A percentile compares a stretch with the other conserved stretches of the same genome.
Conservation (phyloP, 1,140 invertebrate genomes). For the Drosophila burlai region DNA sequence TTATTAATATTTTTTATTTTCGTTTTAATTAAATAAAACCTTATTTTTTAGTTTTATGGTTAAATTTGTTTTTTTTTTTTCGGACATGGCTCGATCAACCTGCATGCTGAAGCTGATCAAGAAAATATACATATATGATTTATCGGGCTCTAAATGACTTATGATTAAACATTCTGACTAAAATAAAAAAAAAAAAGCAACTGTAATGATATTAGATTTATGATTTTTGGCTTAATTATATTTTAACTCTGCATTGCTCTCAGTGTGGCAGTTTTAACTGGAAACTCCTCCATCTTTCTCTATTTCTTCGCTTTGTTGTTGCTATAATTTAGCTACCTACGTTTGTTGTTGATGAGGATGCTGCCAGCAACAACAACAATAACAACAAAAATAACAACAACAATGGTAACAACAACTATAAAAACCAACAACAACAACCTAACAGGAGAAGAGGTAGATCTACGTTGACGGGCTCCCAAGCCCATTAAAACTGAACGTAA, state of each 20-base stretch:
- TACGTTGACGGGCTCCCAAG: constrained; percentile 52
- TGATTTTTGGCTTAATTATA: too few species aligned
- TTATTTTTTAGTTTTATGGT: too few species aligned
- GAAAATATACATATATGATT: too few species aligned
- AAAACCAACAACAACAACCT: constrained; percentile 11
- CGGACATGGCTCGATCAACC: too few species aligned
- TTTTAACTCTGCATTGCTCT: not conserved
- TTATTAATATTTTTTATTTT: too few species aligned
- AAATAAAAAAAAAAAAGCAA: too few species aligned
- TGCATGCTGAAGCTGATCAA: too few species aligned
- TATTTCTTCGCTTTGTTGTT: constrained; percentile 36
- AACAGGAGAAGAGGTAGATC: constrained; percentile 19
- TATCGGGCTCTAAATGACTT: too few species aligned
- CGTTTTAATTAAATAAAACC: too few species aligned
- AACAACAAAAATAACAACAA: not conserved
- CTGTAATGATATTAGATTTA: too few species aligned
- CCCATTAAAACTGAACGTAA: constrained; percentile 74
- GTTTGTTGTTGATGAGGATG: constrained; percentile 56
- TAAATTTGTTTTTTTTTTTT: too few species aligned
- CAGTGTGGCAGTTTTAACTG: constrained; percentile 9
- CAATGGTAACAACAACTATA: not conserved
- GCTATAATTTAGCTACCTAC: constrained; percentile 62
- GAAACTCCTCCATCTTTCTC: constrained; percentile 21
- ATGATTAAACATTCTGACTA: too few species aligned
- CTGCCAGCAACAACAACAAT: constrained; percentile 25